Conservation (phyloP, 1,140 invertebrate species). For the Drosophila nikananu region DNA sequence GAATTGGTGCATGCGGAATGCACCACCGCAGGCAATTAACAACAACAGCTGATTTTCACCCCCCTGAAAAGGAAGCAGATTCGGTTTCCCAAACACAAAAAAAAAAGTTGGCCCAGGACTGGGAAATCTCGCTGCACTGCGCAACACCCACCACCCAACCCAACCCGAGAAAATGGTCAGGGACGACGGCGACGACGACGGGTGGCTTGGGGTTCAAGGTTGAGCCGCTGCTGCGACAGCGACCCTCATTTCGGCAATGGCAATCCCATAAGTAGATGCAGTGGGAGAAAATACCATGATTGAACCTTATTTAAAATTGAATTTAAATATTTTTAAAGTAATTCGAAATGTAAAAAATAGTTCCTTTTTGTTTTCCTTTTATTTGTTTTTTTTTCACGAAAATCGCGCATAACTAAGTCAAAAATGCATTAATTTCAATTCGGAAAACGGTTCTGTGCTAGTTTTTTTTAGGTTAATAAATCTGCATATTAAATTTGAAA, state of each 20-base stretch:
- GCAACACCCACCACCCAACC: constrained; percentile 19
- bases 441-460: too few species aligned
- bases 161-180: not conserved
- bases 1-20: constrained; percentile 5
- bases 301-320: not conserved
- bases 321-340: not conserved
- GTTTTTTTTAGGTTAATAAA: too few species aligned
- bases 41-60: constrained; percentile 38
- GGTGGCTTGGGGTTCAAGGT: constrained; percentile 45
- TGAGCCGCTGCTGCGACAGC: constrained; percentile 31
- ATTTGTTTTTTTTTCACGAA: too few species aligned
- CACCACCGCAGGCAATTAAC: constrained; percentile 21
- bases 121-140: constrained; percentile 10
- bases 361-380: not conserved
- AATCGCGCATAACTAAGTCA: too few species aligned
- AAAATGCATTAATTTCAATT: too few species aligned
- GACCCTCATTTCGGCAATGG: constrained; percentile 44
- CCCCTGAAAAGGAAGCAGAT: not conserved
- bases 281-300: not conserved
- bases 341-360: too few species aligned
- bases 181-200: constrained; percentile 12
- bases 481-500: too few species aligned
- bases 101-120: constrained; percentile 42
- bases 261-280: constrained; percentile 46
- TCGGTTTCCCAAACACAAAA: constrained; percentile 1